A percentile compares a stretch with the other conserved stretches of the same genome.
These are phyloP conservation scores for Stenodera caucasica DNA, from an alignment of 2,888 invertebrate genomes.

Conservation along the genomic window DNA sequence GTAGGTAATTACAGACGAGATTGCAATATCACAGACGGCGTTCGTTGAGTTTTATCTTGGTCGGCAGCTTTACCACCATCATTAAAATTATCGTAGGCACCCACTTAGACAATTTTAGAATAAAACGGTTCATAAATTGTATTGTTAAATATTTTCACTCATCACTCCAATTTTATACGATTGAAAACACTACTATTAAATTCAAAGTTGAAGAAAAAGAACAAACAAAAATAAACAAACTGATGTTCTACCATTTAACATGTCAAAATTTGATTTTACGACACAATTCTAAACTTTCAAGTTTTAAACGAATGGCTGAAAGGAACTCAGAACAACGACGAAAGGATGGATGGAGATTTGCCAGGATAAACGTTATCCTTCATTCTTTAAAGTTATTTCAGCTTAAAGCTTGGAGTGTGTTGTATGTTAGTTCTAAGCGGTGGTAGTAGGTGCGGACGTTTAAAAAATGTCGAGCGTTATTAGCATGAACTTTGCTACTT, in stretches of 20 bases:
- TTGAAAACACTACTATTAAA: neutral
- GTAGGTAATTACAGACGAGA: conserved; percentile 24
- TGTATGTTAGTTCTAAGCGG: neutral
- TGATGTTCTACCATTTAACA: conserved; percentile 21
- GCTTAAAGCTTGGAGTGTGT: neutral
- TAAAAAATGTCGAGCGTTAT: conserved; percentile 41
- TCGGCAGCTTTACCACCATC: conserved; percentile 3
- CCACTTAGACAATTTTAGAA: neutral
- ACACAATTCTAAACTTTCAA: neutral
- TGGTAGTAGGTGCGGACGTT: conserved; percentile 11
- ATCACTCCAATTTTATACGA: neutral
- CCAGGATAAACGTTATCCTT: conserved; percentile 8
- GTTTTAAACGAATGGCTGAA: neutral
- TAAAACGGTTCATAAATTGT: neutral
- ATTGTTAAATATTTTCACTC: neutral
- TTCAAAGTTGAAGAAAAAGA: too few relatives aligned
- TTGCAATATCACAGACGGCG: conserved; percentile 26
- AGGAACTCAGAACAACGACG: neutral
- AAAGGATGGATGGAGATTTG: conserved; percentile 7
- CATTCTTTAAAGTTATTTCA: conserved; percentile 16
- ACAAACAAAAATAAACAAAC: too few relatives aligned
- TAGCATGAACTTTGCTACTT: conserved; percentile 47
- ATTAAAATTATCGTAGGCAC: conserved; percentile 6
- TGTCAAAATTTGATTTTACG: conserved; percentile 18
- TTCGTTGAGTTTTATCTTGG: conserved; percentile 24